Base-by-base conservation (phyloP, 2,113 vertebrate species). In the Regulus satrapa region DNA sequence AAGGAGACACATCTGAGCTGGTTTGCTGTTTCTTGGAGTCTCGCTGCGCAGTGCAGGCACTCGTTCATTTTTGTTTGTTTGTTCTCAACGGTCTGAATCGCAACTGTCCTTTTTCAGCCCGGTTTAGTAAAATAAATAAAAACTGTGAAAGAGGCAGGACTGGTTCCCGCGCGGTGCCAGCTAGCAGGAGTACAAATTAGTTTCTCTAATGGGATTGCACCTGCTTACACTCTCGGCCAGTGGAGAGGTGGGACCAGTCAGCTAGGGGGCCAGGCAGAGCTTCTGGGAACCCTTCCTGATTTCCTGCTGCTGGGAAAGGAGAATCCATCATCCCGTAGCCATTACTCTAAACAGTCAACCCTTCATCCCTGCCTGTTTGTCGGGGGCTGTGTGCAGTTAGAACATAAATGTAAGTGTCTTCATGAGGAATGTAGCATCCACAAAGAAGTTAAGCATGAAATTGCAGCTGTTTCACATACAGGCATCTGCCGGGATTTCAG, bases 21-120 rank as follows among this genome's bases (percentile, higher is more conserved):
- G 14, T 36, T 15, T 91, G 67, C 24, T 54, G 58, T 69, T 34
- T 69, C 46, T 61, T 20, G 6, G 21, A 26, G 58, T 41, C 76
- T 91, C 14, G 0, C 34, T 49, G n/a, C 72, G 56, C 28, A 36
- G 26, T 38, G n/a, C 17, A 68, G 59, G 68, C n/a, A 48, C 43
- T 36, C 25, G 1, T 23, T 51, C 31, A 2, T 26, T 54, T 14
- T 64, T 55, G 18, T 73, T 64, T 45, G 51, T 45, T 92, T 72
- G 25, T 34, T 59, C 26, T 45, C 23, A 17, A 2, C 0, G 4
- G 1, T 40, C 40, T 66, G 40, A 79, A 55, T 58, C 10, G 3
- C 40, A 67, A 29, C 34, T 80, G 58, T n/a, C 18, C 68, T 58
- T 94, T 94, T 93, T 43, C 63, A 73, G 58, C 59, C 25, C 3